These are phyloP conservation scores for Creontiades dilutus DNA, from an alignment of 2,888 invertebrate genomes.

Conservation along the genomic window DNA sequence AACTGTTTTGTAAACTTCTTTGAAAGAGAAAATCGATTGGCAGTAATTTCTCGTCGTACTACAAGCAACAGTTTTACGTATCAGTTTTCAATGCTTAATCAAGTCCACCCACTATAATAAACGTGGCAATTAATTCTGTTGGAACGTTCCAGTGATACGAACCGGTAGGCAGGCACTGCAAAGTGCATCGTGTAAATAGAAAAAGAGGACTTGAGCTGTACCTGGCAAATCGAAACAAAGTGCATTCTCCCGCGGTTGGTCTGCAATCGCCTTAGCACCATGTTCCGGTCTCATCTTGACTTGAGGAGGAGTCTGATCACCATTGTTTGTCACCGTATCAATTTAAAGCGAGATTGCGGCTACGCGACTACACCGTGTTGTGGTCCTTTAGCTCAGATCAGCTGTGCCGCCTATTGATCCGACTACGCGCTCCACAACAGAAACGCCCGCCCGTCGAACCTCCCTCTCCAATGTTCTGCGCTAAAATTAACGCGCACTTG, in stretches of 20 bases:
- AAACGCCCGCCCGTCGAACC: not conserved
- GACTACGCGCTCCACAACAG: not conserved
- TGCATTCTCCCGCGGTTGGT: conserved; percentile 61
- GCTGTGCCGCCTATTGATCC: conserved; percentile 43
- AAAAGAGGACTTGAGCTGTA: not conserved
- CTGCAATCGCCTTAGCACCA: conserved; percentile 61
- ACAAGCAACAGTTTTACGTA: no score
- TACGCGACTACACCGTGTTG: not conserved
- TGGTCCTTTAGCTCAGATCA: not conserved
- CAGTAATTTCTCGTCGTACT: no score
- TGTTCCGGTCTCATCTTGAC: conserved; percentile 56
- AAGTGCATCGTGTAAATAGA: no score
- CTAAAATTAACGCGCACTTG: not conserved
- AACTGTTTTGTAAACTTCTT: no score
- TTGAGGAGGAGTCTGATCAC: conserved; percentile 11
- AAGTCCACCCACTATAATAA: no score
- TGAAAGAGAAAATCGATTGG: no score
- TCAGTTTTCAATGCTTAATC: no score
- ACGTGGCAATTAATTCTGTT: no score
- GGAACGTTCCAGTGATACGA: no score
- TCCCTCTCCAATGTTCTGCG: not conserved
- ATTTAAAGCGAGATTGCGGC: not conserved
- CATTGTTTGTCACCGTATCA: conserved; percentile 35
- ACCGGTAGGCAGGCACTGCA: no score
- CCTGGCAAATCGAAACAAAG: conserved; percentile 65